A percentile compares a stretch with the other conserved stretches of the same genome.
Evolutionary conservation across 2,888 invertebrate genomes (phyloP).

Genomic region (Prenolepis imparis): DNA sequence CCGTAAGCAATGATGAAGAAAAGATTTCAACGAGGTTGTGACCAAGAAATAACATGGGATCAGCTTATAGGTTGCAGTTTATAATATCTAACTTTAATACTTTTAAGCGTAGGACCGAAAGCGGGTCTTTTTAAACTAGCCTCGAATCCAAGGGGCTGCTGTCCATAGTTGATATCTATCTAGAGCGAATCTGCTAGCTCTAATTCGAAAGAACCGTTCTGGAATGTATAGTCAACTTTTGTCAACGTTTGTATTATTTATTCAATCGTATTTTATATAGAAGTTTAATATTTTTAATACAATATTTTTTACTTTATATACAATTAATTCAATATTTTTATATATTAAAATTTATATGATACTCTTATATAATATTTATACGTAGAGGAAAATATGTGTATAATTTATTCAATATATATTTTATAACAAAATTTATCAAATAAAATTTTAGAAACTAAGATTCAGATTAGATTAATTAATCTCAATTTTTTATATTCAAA

Average conservation of each 20-base stretch:
- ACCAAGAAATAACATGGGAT: constrained; percentile 84
- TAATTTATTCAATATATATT: constrained; percentile 26
- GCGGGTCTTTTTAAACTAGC: constrained; percentile 67
- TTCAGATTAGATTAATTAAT: constrained; percentile 18
- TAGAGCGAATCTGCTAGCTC: constrained; percentile 40
- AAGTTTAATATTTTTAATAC: neutral
- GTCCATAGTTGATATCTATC: constrained; percentile 38
- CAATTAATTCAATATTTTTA: constrained; percentile 37
- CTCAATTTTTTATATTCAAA: constrained; percentile 15
- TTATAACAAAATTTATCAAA: constrained; percentile 34
- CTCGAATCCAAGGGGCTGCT: constrained; percentile 50
- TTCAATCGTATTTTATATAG: constrained; percentile 1
- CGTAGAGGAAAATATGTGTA: constrained; percentile 4
- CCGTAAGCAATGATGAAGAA: constrained; percentile 30
- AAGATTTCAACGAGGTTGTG: constrained; percentile 79
- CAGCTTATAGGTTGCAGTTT: constrained; percentile 84
- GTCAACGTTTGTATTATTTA: constrained; percentile 19
- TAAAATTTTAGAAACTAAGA: constrained; percentile 5
- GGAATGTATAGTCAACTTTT: constrained; percentile 32
- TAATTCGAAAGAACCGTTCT: constrained; percentile 46
- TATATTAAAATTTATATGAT: constrained; percentile 26
- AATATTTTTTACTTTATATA: constrained; percentile 17
- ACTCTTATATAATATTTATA: constrained; percentile 24
- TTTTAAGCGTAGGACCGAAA: constrained; percentile 67
- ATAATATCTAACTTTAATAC: constrained; percentile 78